Conservation (phyloP, 1,140 invertebrate species). For the Sminthurides bifidus region DNA sequence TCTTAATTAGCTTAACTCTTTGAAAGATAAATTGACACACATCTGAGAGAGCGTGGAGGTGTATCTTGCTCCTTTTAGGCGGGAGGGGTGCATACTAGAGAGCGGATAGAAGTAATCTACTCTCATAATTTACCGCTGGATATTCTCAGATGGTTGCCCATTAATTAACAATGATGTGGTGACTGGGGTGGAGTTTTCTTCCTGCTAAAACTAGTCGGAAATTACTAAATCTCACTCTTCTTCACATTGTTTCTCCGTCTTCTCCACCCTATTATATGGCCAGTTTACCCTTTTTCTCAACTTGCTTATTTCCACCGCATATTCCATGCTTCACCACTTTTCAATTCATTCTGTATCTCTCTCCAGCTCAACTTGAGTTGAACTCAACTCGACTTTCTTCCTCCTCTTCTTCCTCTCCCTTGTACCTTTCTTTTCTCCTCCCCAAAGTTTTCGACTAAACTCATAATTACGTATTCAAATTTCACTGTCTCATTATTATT, state of each 20-base stretch:
- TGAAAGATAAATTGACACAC: slow-evolving; percentile 31
- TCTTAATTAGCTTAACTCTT: slow-evolving; percentile 33
- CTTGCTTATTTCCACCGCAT: not conserved
- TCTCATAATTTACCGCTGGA: slow-evolving; percentile 23
- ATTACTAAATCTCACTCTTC: not conserved
- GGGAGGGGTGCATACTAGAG: not conserved
- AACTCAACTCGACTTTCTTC: not conserved
- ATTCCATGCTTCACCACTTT: not conserved
- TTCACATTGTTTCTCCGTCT: not conserved
- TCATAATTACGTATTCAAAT: not conserved
- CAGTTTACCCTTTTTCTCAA: too few relatives aligned
- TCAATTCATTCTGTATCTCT: not conserved
- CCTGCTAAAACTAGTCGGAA: not conserved
- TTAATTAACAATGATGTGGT: slow-evolving; percentile 23
- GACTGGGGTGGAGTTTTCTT: not conserved
- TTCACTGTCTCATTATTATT: not conserved
- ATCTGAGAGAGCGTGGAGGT: slow-evolving; percentile 2
- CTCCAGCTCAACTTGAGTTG: slow-evolving; percentile 1
- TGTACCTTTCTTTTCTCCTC: slow-evolving; percentile 4
- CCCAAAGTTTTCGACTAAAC: not conserved
- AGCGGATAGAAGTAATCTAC: slow-evolving; percentile 12
- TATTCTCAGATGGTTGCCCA: slow-evolving; percentile 18
- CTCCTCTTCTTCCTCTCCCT: not conserved
- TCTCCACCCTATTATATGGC: too few relatives aligned
- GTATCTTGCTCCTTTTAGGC: too few relatives aligned